These are phyloP conservation scores for Sitobion miscanthi DNA, from an alignment of 1,140 invertebrate genomes.

Conservation along the genomic window DNA sequence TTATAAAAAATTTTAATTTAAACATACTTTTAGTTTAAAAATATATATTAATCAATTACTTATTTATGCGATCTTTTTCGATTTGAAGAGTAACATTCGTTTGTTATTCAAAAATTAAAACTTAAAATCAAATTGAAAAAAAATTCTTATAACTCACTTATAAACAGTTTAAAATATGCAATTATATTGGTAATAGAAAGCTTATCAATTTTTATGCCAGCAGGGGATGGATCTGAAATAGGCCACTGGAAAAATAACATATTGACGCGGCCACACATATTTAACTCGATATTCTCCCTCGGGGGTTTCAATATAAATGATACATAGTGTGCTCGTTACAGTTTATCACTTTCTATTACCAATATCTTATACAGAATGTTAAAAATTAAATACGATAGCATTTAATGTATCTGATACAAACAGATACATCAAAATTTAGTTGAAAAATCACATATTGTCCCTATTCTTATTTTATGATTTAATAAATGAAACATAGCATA, in stretches of 20 bases:
- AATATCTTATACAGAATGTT: neutral
- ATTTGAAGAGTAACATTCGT: neutral
- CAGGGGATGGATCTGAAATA: too few relatives aligned
- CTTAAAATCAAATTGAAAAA: neutral
- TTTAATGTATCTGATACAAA: neutral
- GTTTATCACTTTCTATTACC: too few relatives aligned
- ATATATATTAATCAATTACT: neutral
- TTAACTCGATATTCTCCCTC: too few relatives aligned
- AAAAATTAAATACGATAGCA: neutral
- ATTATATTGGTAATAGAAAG: neutral
- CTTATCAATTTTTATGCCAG: too few relatives aligned
- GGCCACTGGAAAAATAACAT: too few relatives aligned
- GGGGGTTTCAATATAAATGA: too few relatives aligned
- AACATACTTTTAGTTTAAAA: too few relatives aligned
- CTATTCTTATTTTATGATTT: neutral
- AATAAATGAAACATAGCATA: constrained; percentile 15
- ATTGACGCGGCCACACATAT: too few relatives aligned
- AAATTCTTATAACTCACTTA: neutral
- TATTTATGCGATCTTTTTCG: neutral
- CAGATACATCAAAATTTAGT: neutral
- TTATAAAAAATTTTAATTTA: too few relatives aligned
- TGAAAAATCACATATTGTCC: neutral
- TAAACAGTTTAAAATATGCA: neutral
- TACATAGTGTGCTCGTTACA: too few relatives aligned
- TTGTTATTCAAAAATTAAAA: neutral